phyloP scores from a whole-genome alignment of 1,140 invertebrate genomes.

The Drosophila sp. region DNA sequence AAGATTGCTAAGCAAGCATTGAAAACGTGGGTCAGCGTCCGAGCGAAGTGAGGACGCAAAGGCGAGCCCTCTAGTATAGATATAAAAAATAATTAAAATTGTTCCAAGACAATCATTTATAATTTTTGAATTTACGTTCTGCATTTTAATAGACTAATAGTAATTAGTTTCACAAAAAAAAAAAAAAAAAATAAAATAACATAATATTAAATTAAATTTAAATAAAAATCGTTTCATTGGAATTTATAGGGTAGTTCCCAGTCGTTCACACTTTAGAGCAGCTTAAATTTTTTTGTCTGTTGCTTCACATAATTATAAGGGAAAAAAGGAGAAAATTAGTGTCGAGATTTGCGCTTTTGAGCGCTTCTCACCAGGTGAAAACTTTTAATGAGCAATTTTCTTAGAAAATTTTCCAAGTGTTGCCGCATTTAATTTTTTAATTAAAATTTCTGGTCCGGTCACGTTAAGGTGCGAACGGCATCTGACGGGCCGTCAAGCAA shows the following conservation, averaged over 20 bases:
- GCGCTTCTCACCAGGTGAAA: slow-evolving; percentile 73
- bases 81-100: too few species aligned
- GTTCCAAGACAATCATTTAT: too few species aligned
- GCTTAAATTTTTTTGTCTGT: neutral
- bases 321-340: slow-evolving; percentile 73
- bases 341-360: slow-evolving; percentile 77
- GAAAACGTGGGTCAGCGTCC: too few species aligned
- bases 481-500: slow-evolving; percentile 37
- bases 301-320: slow-evolving; percentile 77
- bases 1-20: too few species aligned
- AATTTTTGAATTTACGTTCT: too few species aligned
- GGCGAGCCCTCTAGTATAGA: too few species aligned
- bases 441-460: slow-evolving; percentile 53
- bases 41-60: too few species aligned
- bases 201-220: too few species aligned
- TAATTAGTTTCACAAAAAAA: too few species aligned
- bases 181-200: neutral
- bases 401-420: slow-evolving; percentile 76
- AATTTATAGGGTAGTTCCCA: neutral
- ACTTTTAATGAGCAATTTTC: slow-evolving; percentile 83
- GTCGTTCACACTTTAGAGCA: neutral
- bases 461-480: slow-evolving; percentile 1
- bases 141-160: too few species aligned
- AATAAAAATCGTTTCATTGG: too few species aligned
- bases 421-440: slow-evolving; percentile 80